phyloP scores from a whole-genome alignment of 35 echinoderm and acorn worm species.

The Acanthaster planci region DNA sequence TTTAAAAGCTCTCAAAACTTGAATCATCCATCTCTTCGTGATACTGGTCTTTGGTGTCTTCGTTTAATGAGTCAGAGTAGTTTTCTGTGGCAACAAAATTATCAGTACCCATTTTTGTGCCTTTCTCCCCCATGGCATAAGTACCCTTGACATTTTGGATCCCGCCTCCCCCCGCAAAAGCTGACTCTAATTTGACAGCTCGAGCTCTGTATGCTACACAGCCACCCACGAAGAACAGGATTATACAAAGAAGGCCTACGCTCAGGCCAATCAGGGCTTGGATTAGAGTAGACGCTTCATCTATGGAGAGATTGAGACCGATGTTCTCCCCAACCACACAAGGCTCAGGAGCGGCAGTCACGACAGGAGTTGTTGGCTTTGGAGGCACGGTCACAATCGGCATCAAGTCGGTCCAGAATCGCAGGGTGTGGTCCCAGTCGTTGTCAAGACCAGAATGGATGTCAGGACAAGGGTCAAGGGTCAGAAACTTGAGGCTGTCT shows the following conservation, averaged over 20 bases:
- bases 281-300: conserved; percentile 9
- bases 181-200: not conserved
- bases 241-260: not conserved
- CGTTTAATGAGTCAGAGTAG: no score
- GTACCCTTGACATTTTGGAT: not conserved
- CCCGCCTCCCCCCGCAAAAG: not conserved
- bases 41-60: no score
- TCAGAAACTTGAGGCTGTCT: not conserved
- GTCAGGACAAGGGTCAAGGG: not conserved
- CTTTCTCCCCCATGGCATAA: no score
- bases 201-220: not conserved
- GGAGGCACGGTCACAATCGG: not conserved
- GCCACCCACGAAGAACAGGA: not conserved
- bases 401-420: not conserved
- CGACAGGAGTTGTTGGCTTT: not conserved
- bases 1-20: no score
- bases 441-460: not conserved
- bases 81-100: no score
- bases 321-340: conserved; percentile 3
- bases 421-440: not conserved
- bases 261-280: conserved; percentile 4
- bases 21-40: no score
- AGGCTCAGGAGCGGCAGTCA: not conserved
- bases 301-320: not conserved
- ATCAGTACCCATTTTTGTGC: no score